Evolutionary conservation across 2,797 vertebrate species (phyloP), one percentile per base, ranked within the genome.

Genomic region (Lindbergichthys nudifrons): DNA sequence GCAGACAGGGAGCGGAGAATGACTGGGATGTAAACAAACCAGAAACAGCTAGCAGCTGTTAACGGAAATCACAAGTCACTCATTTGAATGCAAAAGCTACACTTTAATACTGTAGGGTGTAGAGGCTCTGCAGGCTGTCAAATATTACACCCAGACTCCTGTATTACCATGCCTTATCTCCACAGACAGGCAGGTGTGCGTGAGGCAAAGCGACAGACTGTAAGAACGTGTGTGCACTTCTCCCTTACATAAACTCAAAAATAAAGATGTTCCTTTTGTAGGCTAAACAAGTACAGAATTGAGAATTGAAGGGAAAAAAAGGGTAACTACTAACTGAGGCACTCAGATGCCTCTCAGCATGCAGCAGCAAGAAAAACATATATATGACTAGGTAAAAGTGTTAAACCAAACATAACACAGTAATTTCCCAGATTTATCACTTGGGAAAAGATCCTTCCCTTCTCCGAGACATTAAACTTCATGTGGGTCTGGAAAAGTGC

Each of bases 1-100:
- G 36, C 10, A 47, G 54, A 16, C 42, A 18, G 36, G 36, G 23
- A 68, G 14, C n/a, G 9, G 18, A 57, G 51, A 32, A 23, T 14
- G 48, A 9, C 16, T 21, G 43, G 48, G 66, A 67, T 70, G 46
- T 76, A 64, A 63, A 63, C 64, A 81, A 59, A 77, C 36, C 45
- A 84, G 58, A 19, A 11, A 63, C 32, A 73, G 63, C 69, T 67
- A 39, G 70, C 6, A 54, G 65, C 77, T 59, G 65, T 47, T 62
- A 59, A 52, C 71, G 36, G 65, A 81, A 82, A 67, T 62, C 79
- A 63, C 60, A 80, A 79, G 32, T 52, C 51, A 52, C 65, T 75
- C 21, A 72, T 61, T 73, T 62, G n/a, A 50, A 66, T 68, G 80
- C 77, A 62, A 54, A 64, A 63, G 65, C 77, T 70, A 65, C 64